Evolutionary conservation across 2,113 vertebrate species (phyloP), one percentile per base, ranked within the genome.

Genomic region (Cyprinodon variegatus): DNA sequence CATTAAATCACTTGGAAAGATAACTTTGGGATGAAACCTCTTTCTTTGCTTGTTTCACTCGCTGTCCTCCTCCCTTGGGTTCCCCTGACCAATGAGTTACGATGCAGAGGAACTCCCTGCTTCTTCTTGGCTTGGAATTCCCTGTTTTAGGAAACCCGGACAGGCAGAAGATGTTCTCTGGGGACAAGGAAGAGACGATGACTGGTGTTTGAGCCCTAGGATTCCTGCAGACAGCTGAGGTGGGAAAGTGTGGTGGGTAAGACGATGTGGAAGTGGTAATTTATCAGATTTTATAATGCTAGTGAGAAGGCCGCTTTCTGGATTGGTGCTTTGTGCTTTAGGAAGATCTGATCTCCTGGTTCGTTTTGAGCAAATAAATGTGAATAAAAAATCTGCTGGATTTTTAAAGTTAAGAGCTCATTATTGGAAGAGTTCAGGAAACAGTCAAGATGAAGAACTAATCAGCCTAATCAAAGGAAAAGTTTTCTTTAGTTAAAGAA

Each of bases 101-200:
- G 64, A 74, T 63, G 37, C 15, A 11, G 43, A 53, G 67, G 38
- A 61, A 15, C 43, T 70, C 75, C 67, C 48, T 29, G n/a, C 53
- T 46, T 40, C 43, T 5, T 13, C 53, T 40, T 63, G 62, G 61
- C 68, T 57, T 22, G 82, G 79, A 76, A 74, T 87, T 87, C 85
- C 82, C 82, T 41, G 36, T 78, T 72, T 70, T 60, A 74, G 65
- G 78, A 78, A 72, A 70, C 39, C 69, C 41, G 36, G 39, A 7
- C 57, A 10, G 8, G 4, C 11, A 3, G 11, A n/a, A 65, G 36
- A 37, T 13, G 39, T 15, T 0, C 1, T 59, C 45, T 12, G 11
- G 40, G 20, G 17, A 13, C 17, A 14, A 66, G 14, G n/a, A 14
- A 38, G 12, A n/a, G 59, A 62, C 17, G 43, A 29, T 38, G 15